These are phyloP conservation scores for Sebastes dallii DNA, from an alignment of 2,797 vertebrate species.

Conservation along the genomic window DNA sequence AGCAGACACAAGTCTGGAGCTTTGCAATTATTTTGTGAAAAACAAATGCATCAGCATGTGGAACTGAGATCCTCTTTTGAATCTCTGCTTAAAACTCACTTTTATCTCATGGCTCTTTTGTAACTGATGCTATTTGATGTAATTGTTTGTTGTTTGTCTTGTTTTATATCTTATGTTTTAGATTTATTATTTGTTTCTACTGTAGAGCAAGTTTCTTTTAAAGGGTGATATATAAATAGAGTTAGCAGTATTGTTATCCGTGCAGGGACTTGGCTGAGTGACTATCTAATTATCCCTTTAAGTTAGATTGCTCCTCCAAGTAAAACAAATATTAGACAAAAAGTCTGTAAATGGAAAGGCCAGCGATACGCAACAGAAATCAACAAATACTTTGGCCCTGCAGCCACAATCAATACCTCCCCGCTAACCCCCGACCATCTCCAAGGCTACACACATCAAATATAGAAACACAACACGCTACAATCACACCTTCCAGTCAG, in stretches of 20 bases:
- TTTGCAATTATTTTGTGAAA: neutral
- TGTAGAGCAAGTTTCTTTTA: too few relatives aligned
- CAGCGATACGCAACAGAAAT: neutral
- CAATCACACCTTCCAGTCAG: slow-evolving; percentile 43
- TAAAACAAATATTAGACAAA: neutral
- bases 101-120: neutral
- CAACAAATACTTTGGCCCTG: slow-evolving; percentile 20
- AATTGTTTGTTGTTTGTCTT: neutral
- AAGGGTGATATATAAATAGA: too few relatives aligned
- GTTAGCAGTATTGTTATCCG: too few relatives aligned
- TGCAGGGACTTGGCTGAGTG: too few relatives aligned
- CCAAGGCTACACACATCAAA: slow-evolving; percentile 8
- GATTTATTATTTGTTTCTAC: neutral
- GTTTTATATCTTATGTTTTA: neutral
- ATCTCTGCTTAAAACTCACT: neutral
- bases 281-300: neutral
- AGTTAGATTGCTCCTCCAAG: neutral
- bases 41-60: neutral
- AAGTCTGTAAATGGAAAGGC: neutral
- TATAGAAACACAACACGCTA: slow-evolving; percentile 3
- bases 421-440: neutral
- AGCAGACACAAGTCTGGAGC: neutral
- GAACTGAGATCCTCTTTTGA: neutral
- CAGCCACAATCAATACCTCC: slow-evolving; percentile 25
- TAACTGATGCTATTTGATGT: neutral